phyloP scores from a whole-genome alignment of 2,113 vertebrate species.

The Poicephalus gulielmi region DNA sequence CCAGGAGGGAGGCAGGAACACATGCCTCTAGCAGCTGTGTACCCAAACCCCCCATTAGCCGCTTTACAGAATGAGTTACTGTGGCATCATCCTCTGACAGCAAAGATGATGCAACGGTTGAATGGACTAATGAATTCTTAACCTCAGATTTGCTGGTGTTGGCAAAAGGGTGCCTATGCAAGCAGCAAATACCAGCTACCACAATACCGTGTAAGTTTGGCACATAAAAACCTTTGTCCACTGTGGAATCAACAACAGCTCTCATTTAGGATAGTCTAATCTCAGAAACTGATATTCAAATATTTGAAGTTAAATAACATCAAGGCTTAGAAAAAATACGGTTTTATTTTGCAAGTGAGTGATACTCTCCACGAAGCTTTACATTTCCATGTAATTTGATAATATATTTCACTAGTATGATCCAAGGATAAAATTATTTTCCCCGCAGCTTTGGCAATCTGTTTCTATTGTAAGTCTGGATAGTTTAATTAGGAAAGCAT shows the following conservation, averaged over 20 bases:
- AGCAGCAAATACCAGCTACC: neutral
- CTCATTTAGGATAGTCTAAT: neutral
- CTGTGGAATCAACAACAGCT: neutral
- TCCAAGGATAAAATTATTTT: neutral
- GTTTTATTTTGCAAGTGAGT: neutral
- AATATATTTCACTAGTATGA: neutral
- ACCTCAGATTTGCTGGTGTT: neutral
- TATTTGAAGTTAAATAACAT: neutral
- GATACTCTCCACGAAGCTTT: neutral
- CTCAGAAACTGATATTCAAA: neutral
- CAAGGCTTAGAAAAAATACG: fast-evolving
- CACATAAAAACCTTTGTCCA: neutral
- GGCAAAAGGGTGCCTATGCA: neutral
- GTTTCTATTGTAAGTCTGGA: neutral
- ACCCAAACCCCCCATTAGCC: neutral
- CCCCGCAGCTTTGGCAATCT: neutral
- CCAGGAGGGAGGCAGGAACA: neutral
- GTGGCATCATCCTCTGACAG: neutral
- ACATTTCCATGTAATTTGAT: neutral
- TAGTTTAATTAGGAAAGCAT: neutral
- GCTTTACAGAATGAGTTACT: neutral
- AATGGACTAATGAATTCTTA: neutral
- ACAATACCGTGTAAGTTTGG: fast-evolving
- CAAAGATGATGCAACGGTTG: neutral
- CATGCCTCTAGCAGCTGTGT: neutral